These are phyloP conservation scores for Steatornis caripensis DNA, from an alignment of 2,113 vertebrate species.

Conservation along the genomic window DNA sequence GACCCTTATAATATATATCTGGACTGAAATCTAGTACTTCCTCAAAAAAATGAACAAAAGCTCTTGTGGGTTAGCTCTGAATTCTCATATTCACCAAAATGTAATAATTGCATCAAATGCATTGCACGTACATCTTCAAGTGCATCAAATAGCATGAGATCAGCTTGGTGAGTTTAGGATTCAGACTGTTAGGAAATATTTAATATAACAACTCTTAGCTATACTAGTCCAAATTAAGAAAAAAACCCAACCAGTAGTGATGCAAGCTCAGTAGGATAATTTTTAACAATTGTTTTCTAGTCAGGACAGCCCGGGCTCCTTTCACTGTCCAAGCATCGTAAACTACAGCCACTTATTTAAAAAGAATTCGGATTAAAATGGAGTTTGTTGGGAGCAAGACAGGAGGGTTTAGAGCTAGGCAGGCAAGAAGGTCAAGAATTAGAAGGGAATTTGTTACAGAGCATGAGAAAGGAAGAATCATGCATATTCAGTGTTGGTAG, in stretches of 20 bases:
- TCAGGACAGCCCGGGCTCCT: not conserved
- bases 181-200: not conserved
- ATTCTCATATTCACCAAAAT: not conserved
- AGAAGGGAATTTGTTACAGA: not conserved
- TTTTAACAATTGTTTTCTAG: not conserved
- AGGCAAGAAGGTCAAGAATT: not conserved
- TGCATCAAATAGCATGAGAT: not conserved
- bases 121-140: not conserved
- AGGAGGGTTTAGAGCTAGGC: not conserved
- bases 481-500: not conserved
- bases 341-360: not conserved
- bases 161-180: not conserved
- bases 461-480: not conserved
- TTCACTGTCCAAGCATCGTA: not conserved
- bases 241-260: not conserved
- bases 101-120: not conserved
- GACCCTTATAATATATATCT: accelerated
- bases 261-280: not conserved
- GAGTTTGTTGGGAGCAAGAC: not conserved
- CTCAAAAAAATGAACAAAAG: not conserved
- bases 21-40: not conserved
- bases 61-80: not conserved
- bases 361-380: not conserved
- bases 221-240: not conserved
- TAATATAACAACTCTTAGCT: not conserved